Conservation (phyloP, 2,797 vertebrate species). For the Peromyscus nudipes region DNA sequence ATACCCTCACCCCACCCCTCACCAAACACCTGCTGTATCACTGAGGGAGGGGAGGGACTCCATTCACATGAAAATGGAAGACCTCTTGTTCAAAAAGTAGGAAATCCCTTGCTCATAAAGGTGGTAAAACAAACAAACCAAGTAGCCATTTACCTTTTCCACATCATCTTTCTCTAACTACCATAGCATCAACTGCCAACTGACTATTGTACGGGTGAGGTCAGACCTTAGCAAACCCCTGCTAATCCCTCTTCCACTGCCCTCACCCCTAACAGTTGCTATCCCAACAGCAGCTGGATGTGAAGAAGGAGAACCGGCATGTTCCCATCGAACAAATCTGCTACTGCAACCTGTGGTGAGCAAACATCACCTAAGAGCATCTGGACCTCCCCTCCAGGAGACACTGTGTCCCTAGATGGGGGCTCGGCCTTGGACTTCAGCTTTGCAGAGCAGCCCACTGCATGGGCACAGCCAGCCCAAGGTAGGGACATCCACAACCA, state of each 20-base stretch:
- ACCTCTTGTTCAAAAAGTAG: neutral
- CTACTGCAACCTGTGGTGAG: fast-evolving
- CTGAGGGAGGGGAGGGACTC: too few species aligned
- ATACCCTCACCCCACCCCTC: too few species aligned
- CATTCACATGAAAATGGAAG: too few species aligned
- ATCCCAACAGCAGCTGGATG: neutral
- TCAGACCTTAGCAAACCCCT: neutral
- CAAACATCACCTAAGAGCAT: neutral
- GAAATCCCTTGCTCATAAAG: neutral
- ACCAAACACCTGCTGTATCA: fast-evolving
- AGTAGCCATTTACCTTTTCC: neutral
- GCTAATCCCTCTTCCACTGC: neutral
- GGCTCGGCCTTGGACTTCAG: fast-evolving
- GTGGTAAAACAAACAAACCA: neutral
- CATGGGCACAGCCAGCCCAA: too few species aligned
- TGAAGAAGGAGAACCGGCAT: neutral
- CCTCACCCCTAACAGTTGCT: neutral
- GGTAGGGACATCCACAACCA: neutral
- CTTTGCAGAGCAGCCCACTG: too few species aligned
- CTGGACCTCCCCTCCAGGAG: neutral
- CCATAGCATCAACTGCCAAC: fast-evolving
- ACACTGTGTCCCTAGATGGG: fast-evolving
- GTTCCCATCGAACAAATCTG: neutral
- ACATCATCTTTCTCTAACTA: neutral
- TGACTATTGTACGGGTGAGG: fast-evolving